phyloP scores from a whole-genome alignment of 1,140 invertebrate genomes.

The Harpegnathos saltator region DNA sequence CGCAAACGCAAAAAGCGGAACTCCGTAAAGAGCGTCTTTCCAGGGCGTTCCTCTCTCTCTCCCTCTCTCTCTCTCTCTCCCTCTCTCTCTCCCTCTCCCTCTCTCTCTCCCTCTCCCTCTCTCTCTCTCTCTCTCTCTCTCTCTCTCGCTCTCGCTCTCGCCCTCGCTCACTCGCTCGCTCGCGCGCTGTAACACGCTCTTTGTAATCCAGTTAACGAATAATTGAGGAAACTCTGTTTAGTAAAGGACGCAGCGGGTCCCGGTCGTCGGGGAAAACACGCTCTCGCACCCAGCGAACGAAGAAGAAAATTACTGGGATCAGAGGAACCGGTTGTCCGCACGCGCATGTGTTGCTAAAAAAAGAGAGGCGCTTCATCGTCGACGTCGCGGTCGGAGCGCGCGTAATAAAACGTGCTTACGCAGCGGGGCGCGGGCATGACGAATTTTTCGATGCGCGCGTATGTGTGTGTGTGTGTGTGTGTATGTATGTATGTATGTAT shows the following conservation, averaged over 20 bases:
- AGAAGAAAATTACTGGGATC: constrained; percentile 47
- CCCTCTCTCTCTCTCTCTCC: no score
- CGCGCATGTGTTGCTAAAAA: not conserved
- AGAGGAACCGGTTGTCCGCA: constrained; percentile 17
- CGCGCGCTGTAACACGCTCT: constrained; percentile 9
- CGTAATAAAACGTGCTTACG: no score
- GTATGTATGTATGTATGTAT: no score
- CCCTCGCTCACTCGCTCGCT: no score
- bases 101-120: no score
- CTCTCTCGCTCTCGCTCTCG: no score
- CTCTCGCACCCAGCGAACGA: not conserved
- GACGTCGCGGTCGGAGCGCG: not conserved
- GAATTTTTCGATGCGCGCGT: no score
- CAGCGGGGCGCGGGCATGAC: not conserved
- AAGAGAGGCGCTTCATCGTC: constrained; percentile 17
- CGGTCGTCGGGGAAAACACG: constrained; percentile 31
- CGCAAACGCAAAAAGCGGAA: constrained; percentile 33
- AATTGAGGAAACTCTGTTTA: constrained; percentile 54
- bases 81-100: no score
- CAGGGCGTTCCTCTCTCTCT: not conserved
- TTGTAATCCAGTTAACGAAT: constrained; percentile 55
- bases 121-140: no score
- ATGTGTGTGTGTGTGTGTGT: no score
- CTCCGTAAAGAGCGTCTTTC: constrained; percentile 16
- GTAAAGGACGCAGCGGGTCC: constrained; percentile 12